These are phyloP conservation scores for Lochmaea crataegi DNA, from an alignment of 2,888 invertebrate species.

Conservation along the genomic window DNA sequence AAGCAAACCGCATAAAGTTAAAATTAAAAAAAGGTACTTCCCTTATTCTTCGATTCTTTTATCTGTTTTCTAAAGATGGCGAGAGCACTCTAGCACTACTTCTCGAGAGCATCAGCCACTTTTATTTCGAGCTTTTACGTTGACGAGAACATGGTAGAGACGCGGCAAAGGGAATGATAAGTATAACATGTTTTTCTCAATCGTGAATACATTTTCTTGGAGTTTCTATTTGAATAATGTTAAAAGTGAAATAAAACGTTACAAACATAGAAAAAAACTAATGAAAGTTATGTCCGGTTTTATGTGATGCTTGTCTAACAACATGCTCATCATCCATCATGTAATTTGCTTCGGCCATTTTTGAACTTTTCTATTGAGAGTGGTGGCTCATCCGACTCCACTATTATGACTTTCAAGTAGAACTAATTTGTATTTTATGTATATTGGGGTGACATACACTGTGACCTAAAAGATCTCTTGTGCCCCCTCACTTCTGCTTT, in stretches of 20 bases:
- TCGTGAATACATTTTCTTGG: background rate
- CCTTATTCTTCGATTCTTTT: background rate
- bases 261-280: no score
- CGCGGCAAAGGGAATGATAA: background rate
- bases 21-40: background rate
- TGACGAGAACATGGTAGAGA: background rate
- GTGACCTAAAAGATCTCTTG: no score
- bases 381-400: no score
- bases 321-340: no score
- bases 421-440: no score
- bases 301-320: no score
- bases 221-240: background rate
- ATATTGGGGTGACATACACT: no score
- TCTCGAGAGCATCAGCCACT: conserved; percentile 14
- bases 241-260: background rate
- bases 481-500: no score
- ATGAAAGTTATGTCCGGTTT: no score
- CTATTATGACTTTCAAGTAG: no score
- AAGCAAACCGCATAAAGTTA: background rate
- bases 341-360: no score
- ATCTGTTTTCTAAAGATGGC: background rate
- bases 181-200: background rate
- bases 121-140: conserved; percentile 3
- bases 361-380: no score
- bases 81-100: conserved; percentile 4